These are phyloP conservation scores for Echeneis naucrates DNA, from an alignment of 2,797 vertebrate genomes.

Conservation along the genomic window DNA sequence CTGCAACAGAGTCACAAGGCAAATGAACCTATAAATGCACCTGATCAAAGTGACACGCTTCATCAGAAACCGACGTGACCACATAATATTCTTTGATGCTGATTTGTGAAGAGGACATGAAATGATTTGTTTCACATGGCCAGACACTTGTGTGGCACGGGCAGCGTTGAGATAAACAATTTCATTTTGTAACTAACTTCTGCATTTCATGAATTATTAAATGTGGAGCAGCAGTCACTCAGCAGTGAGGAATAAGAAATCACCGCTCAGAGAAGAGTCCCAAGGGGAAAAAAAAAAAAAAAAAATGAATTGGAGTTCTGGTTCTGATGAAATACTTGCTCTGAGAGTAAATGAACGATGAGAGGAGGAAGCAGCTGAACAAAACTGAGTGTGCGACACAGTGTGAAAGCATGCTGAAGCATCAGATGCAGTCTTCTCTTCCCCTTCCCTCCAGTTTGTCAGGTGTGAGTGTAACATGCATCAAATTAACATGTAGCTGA, in stretches of 20 bases:
- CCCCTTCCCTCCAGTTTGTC: background rate
- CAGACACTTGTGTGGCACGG: slow-evolving; percentile 3
- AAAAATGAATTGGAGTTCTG: slow-evolving; percentile 34
- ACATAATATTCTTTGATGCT: background rate
- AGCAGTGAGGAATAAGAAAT: slow-evolving; percentile 51
- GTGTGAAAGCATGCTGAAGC: slow-evolving; percentile 40
- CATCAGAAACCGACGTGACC: slow-evolving; percentile 9
- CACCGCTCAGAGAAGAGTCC: slow-evolving; percentile 33
- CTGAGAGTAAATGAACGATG: slow-evolving; percentile 40
- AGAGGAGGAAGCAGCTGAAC: slow-evolving; percentile 31
- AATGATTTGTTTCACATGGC: background rate
- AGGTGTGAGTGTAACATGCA: slow-evolving; percentile 46
- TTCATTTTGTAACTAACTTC: slow-evolving; percentile 33
- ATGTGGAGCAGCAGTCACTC: slow-evolving; percentile 50
- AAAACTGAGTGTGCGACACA: slow-evolving; percentile 47
- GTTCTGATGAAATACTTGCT: slow-evolving; percentile 55
- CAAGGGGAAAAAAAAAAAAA: slow-evolving; percentile 3
- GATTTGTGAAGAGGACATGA: slow-evolving; percentile 9
- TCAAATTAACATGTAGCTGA: slow-evolving; percentile 47
- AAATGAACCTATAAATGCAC: background rate
- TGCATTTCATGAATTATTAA: slow-evolving; percentile 65
- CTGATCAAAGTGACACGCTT: background rate
- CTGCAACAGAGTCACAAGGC: background rate
- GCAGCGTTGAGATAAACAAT: slow-evolving; percentile 25
- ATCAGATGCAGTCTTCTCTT: slow-evolving; percentile 29